A percentile compares a stretch with the other conserved stretches of the same genome.
Evolutionary conservation across 2,797 vertebrate species (phyloP).

Genomic region (Crypturellus tataupa): DNA sequence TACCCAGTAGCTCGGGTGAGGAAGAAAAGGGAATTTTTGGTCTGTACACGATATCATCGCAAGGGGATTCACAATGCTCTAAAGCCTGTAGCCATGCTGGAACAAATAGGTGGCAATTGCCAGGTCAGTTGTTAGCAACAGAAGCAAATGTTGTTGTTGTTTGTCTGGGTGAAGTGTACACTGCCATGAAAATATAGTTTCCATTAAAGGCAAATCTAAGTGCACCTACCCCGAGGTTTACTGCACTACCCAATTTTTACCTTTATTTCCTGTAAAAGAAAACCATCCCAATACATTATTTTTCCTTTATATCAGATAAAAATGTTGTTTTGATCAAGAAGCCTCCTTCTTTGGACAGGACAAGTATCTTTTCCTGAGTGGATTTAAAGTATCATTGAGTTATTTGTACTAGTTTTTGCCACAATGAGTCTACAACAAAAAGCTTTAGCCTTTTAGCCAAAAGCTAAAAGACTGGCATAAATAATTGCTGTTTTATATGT

Average conservation of each 20-base stretch:
- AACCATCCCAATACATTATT: slow-evolving; percentile 9
- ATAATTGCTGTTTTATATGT: slow-evolving; percentile 24
- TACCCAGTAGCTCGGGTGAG: not conserved
- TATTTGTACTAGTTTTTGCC: not conserved
- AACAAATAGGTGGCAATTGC: slow-evolving; percentile 72
- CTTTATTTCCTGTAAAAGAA: slow-evolving; percentile 42
- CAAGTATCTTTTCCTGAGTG: not conserved
- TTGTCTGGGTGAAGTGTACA: slow-evolving; percentile 48
- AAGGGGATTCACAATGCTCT: slow-evolving; percentile 41
- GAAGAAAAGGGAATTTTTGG: not conserved
- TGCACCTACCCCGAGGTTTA: slow-evolving; percentile 65
- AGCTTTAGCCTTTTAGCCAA: too few species aligned
- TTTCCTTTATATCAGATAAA: slow-evolving; percentile 22
- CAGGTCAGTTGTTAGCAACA: slow-evolving; percentile 66
- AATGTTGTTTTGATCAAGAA: slow-evolving; percentile 25
- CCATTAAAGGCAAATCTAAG: slow-evolving; percentile 68
- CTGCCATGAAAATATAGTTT: slow-evolving; percentile 73
- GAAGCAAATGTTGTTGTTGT: slow-evolving; percentile 65
- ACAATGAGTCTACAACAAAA: not conserved
- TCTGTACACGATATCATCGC: not conserved
- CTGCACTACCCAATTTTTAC: slow-evolving; percentile 48
- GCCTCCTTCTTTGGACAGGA: not conserved
- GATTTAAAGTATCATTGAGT: not conserved
- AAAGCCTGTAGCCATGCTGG: slow-evolving; percentile 64
- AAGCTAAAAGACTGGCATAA: not conserved